Evolutionary conservation across 2,888 invertebrate species (phyloP).

Genomic region (Drosophila infuscata): DNA sequence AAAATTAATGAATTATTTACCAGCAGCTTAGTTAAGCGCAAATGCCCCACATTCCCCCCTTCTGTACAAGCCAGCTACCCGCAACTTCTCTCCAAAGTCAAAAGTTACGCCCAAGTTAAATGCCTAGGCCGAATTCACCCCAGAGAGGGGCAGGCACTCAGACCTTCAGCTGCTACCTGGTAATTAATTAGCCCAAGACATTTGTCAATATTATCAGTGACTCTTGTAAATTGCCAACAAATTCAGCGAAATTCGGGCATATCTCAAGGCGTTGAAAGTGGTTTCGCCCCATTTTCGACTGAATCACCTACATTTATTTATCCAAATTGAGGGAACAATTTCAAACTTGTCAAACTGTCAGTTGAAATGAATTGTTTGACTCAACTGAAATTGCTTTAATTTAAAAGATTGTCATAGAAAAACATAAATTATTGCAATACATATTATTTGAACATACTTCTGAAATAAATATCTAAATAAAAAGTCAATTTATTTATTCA

Average conservation of each 20-base stretch:
- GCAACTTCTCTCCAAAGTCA: too few relatives aligned
- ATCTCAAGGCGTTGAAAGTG: slow-evolving; percentile 33
- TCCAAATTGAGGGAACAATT: slow-evolving; percentile 37
- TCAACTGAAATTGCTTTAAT: background rate
- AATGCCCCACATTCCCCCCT: too few relatives aligned
- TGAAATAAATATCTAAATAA: background rate
- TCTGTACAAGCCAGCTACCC: too few relatives aligned
- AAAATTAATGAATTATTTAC: too few relatives aligned
- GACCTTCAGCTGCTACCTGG: slow-evolving; percentile 57
- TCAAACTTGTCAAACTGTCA: slow-evolving; percentile 47
- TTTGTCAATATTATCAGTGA: slow-evolving; percentile 70
- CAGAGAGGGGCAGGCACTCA: too few relatives aligned
- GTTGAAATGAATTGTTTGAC: slow-evolving; percentile 27
- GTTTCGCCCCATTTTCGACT: slow-evolving; percentile 14
- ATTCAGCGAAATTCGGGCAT: slow-evolving; percentile 22
- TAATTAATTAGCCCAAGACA: slow-evolving; percentile 68
- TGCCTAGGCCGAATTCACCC: too few relatives aligned
- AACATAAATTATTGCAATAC: background rate
- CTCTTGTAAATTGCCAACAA: slow-evolving; percentile 47
- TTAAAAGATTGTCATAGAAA: background rate
- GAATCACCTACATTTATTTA: slow-evolving; percentile 31
- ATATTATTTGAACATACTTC: background rate
- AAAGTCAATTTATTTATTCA: background rate
- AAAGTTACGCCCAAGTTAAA: too few relatives aligned
- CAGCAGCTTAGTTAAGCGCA: too few relatives aligned